Percentiles rank a stretch among this genome's conserved stretches.
Evolutionary conservation across 2,113 vertebrate species (phyloP).

Genomic region (Macaca fascicularis): DNA sequence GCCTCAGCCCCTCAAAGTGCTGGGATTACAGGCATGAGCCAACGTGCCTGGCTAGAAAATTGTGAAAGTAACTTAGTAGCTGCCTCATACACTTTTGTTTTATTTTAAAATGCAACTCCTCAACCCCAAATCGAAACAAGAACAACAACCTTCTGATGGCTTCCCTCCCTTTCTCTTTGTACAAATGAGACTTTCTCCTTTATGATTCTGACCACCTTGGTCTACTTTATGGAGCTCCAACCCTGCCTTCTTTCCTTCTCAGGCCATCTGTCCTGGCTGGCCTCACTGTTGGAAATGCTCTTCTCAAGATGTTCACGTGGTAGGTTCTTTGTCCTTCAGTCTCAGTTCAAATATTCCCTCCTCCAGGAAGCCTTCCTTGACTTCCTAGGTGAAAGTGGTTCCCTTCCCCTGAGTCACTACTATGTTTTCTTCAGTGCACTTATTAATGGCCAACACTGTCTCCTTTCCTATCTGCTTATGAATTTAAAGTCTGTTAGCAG

Average conservation of each 20-base stretch:
- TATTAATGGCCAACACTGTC: not conserved
- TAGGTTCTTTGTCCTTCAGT: not conserved
- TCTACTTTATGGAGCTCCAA: not conserved
- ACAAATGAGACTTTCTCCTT: not conserved
- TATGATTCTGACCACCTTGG: not conserved
- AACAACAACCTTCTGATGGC: not conserved
- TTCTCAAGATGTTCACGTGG: not conserved
- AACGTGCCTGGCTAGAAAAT: not conserved
- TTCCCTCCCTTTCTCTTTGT: not conserved
- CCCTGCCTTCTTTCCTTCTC: not conserved
- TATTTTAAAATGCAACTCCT: not conserved
- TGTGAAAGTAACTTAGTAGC: not conserved
- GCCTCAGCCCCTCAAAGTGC: too few relatives aligned
- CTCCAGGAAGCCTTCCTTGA: not conserved
- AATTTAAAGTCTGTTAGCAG: not conserved
- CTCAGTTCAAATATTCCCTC: not conserved
- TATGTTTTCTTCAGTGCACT: not conserved
- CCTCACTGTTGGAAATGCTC: not conserved
- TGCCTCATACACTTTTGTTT: not conserved
- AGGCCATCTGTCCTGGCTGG: not conserved
- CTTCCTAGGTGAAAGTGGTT: not conserved
- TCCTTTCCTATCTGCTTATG: not conserved
- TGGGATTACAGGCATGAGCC: too few relatives aligned
- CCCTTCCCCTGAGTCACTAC: not conserved
- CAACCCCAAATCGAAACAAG: not conserved